Conservation (phyloP, 2,113 vertebrate species). For the Microtus montanus region DNA sequence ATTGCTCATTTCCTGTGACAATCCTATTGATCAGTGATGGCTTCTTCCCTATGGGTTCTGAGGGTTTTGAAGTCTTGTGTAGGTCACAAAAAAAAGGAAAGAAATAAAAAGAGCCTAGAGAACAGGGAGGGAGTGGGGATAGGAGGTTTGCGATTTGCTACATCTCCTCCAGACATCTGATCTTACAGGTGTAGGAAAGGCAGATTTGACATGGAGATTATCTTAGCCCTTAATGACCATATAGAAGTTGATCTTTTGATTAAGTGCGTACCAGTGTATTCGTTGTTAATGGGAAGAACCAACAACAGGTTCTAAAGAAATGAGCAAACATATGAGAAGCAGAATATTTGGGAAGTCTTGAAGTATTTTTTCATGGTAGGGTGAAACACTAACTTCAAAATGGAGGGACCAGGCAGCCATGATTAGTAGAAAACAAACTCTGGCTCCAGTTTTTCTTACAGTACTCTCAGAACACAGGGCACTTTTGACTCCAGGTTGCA, state of each 20-base stretch:
- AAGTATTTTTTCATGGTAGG: background rate
- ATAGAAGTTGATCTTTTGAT: background rate
- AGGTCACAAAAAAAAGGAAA: background rate
- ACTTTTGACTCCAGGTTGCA: background rate
- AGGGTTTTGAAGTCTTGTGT: background rate
- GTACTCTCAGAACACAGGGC: background rate
- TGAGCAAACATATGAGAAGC: background rate
- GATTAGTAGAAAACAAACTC: background rate
- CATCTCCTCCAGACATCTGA: background rate
- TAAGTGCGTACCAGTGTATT: background rate
- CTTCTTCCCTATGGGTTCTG: background rate
- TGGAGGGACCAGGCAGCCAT: background rate
- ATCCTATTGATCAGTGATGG: background rate
- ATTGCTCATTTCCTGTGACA: background rate
- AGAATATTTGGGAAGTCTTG: background rate
- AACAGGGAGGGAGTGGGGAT: background rate
- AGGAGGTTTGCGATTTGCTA: rapidly evolving
- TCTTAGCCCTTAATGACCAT: background rate
- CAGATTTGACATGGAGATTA: background rate
- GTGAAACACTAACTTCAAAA: too few relatives aligned
- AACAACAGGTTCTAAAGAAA: background rate
- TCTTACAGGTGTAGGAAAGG: background rate
- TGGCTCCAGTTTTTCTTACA: background rate
- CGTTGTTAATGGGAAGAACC: background rate
- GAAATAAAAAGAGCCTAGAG: background rate